Base-by-base conservation (phyloP, 2,888 invertebrate genomes). In the Adelognathus sp. region DNA sequence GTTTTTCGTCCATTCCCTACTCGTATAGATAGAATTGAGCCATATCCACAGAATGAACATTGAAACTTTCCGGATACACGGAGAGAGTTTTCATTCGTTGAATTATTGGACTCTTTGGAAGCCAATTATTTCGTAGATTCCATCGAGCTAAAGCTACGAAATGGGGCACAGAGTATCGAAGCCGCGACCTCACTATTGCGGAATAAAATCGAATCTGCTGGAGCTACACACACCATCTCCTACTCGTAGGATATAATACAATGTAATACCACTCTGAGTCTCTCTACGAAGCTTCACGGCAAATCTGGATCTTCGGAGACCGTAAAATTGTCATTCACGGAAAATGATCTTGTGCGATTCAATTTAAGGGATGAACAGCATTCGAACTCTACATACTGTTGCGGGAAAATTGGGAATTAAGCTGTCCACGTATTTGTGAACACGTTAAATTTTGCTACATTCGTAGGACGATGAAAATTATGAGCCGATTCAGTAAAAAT, bases 101-200 rank as follows among this genome's bases (percentile, higher is more conserved):
- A 79, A 79, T 61, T 74, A 74, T 74, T 66, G 64, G 60, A 27
- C 64, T 52, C 66, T 61, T 46, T 60, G 56, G 36, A 54, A 79
- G 61, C 56, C 70, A 79, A 74, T 79, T 79, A 79, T 74, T 74
- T 60, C 60, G 29, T 60, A 52, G 56, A 66, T 74, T 74, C 36
- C 54, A 66, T 74, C 31, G 70, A 69, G 50, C 50, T 33, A 52
- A 63, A 36, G 33, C 41, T 39, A 18, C 16, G 52, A 9, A 69
- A 39, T 61, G 31, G 39, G 14, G 21, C 9, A 52, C 27, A 14
- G 21, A 50, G 54, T 29, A 67, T 44, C 54, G 24, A 36, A 29
- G 46, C 61, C 46, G 61, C 33, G 52, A 77, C 29, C 46, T 54
- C 52, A 29, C 21, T 61, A 27, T 60, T 67, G 21, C 58, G 41